A percentile compares a stretch with the other conserved stretches of the same genome.
Conservation (phyloP, 2,888 invertebrate genomes). For the Euspilapteryx auroguttella region DNA sequence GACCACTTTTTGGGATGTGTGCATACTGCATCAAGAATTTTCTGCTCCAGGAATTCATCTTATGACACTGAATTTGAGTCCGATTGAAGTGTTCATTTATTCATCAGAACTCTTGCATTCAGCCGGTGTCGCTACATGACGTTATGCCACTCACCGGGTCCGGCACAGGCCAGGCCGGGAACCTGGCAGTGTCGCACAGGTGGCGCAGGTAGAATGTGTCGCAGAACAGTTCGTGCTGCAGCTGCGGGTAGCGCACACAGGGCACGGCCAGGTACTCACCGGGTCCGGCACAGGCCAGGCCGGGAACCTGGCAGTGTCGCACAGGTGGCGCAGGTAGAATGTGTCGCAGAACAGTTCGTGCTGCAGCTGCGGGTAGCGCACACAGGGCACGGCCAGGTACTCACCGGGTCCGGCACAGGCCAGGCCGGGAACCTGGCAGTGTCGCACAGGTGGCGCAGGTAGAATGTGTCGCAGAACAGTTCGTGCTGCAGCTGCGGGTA, state of each 20-base stretch:
- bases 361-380: conserved; percentile 92
- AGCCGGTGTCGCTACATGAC: too few relatives aligned
- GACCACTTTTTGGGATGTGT: too few relatives aligned
- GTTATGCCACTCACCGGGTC: conserved; percentile 75
- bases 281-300: conserved; percentile 98
- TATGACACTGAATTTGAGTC: too few relatives aligned
- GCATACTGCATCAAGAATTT: too few relatives aligned
- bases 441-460: conserved; percentile 94
- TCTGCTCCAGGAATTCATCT: too few relatives aligned
- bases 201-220: conserved; percentile 97
- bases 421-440: conserved; percentile 89
- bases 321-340: conserved; percentile 95
- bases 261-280: conserved; percentile 56
- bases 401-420: conserved; percentile 94
- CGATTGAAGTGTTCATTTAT: too few relatives aligned
- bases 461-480: conserved; percentile 98
- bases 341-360: conserved; percentile 98
- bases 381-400: conserved; percentile 33
- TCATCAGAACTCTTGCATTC: too few relatives aligned
- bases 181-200: conserved; percentile 85
- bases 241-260: conserved; percentile 91
- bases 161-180: conserved; percentile 97
- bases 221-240: conserved; percentile 96
- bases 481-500: conserved; percentile 95
- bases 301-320: conserved; percentile 87